These are phyloP conservation scores for Coptodon bakossiorum DNA, from an alignment of 2,113 vertebrate genomes.

Conservation along the genomic window DNA sequence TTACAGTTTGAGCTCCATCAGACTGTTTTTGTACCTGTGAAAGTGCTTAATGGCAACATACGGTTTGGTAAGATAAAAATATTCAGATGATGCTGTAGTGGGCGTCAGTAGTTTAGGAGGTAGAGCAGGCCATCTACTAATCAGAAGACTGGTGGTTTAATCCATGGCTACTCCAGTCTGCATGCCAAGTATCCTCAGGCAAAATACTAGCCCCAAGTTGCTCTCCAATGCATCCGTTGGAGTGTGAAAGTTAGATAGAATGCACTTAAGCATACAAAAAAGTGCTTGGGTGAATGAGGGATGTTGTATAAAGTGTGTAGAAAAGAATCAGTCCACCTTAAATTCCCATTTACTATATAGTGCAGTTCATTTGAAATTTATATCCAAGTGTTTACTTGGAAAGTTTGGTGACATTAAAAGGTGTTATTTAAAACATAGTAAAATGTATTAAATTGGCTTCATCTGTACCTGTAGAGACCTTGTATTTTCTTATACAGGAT, in stretches of 20 bases:
- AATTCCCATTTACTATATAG: background rate
- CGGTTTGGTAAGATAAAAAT: background rate
- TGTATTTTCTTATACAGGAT: background rate
- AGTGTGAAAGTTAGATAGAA: background rate
- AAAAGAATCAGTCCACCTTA: background rate
- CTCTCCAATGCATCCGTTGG: background rate
- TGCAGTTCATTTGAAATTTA: background rate
- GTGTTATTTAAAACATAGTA: background rate
- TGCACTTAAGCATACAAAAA: background rate
- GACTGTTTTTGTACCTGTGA: background rate
- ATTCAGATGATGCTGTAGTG: background rate
- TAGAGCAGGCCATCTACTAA: background rate
- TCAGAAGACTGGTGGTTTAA: background rate
- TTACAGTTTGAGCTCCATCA: background rate
- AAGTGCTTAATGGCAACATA: background rate
- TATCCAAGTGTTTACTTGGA: background rate
- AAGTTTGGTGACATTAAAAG: accelerated
- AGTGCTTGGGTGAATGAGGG: background rate
- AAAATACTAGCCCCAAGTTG: background rate
- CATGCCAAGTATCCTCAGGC: background rate
- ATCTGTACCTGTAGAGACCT: background rate
- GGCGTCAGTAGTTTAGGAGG: background rate
- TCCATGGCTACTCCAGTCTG: background rate
- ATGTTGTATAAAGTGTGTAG: background rate
- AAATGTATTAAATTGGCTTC: background rate